Percentiles rank a stretch among this genome's conserved stretches.
phyloP scores from a whole-genome alignment of 2,113 vertebrate genomes.

The Ivindomyrus marchei region DNA sequence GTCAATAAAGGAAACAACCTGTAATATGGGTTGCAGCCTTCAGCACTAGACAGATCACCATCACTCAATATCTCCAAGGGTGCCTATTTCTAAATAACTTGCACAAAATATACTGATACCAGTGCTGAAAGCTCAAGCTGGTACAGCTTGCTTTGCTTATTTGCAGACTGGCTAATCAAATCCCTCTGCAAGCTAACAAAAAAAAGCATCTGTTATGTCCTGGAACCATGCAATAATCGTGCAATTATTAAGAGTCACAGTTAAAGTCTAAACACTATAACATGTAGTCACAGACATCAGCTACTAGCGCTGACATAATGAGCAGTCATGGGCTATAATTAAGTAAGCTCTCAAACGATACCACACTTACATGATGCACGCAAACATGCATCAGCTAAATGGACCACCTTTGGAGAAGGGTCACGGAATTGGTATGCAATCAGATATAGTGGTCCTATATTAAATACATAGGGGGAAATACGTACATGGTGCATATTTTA shows the following conservation, averaged over 20 bases:
- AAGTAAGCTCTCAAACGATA: not conserved
- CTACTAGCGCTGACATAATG: not conserved
- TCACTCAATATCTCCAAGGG: not conserved
- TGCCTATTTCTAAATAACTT: not conserved
- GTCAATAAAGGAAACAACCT: not conserved
- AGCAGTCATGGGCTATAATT: not conserved
- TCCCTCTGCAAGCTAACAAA: not conserved
- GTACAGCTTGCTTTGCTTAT: not conserved
- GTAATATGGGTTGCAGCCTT: not conserved
- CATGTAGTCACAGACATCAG: not conserved
- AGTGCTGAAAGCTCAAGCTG: not conserved
- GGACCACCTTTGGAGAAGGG: not conserved
- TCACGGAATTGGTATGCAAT: not conserved
- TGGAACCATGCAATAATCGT: not conserved
- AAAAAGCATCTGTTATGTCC: not conserved
- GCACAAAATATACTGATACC: not conserved
- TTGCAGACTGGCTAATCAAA: not conserved
- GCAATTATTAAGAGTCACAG: not conserved
- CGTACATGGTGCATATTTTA: not conserved
- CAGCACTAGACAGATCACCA: not conserved
- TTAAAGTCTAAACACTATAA: not conserved
- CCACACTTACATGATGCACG: not conserved
- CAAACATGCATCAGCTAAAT: not conserved
- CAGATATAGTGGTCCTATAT: not conserved
- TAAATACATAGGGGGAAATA: not conserved